Base-by-base conservation (phyloP, 2,113 vertebrate species). In the Empidonax traillii region DNA sequence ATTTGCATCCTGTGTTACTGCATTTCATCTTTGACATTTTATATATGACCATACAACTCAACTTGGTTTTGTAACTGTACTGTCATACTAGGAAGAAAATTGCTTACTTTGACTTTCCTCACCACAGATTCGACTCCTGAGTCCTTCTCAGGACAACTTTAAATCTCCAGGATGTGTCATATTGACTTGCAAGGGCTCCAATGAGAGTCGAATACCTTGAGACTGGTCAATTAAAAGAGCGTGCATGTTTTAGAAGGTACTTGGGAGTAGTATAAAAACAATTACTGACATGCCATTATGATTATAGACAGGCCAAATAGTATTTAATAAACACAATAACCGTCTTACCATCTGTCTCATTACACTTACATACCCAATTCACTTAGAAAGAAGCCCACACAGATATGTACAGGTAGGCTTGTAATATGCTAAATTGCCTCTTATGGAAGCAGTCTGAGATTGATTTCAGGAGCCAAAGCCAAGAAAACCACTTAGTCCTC, bases 191-290 rank as follows among this genome's bases (percentile, higher is more conserved):
- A 28, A 58, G 28, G 62, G 18, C 19, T 82, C 28, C 23, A 49
- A 4, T 56, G n/a, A 72, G 44, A 51, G 10, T 0, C 0, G 0
- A 49, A 3, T 46, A 43, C 21, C 16, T 49, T 71, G 61, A 67
- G 14, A 33, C 0, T n/a, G 18, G 21, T 31, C 33, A 68, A 0
- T 0, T 14, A 27, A 75, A 78, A 51, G n/a, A 53, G 8, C 16
- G 14, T 92, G 25, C 27, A 81, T 52, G 11, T 82, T 85, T 89
- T 51, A 87, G 65, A 77, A 89, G 44, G 19, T 51, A 7, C 16
- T 39, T 67, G 56, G 21, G 46, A 82, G 18, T 27, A 47, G 16
- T 24, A 73, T 12, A 30, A 61, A 52, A 83, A 53, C 17, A 86
- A 55, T 61, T 68, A 24, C 9, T 92, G 71, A 58, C 35, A 25